A percentile compares a stretch with the other conserved stretches of the same genome.
Conservation (phyloP, 2,797 vertebrate species). For the Macroramphosus scolopax region DNA sequence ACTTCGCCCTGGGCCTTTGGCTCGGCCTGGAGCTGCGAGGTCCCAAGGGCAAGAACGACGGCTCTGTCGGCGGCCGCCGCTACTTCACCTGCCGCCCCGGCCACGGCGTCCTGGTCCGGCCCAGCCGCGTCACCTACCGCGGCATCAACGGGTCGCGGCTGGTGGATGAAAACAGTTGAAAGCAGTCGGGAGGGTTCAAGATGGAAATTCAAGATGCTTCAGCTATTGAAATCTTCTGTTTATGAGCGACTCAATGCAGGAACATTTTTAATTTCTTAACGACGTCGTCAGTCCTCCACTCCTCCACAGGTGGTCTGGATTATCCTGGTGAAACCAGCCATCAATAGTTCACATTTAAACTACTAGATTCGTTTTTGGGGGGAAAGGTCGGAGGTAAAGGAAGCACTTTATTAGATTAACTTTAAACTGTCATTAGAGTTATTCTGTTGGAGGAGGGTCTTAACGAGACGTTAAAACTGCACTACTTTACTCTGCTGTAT, state of each 20-base stretch:
- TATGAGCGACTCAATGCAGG: no score
- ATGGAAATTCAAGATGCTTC: neutral
- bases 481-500: no score
- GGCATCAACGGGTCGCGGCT: conserved; percentile 90
- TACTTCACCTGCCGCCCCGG: conserved; percentile 89
- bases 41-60: conserved; percentile 90
- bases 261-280: no score
- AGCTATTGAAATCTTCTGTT: no score
- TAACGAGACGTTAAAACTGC: conserved; percentile 41
- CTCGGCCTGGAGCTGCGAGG: conserved; percentile 91
- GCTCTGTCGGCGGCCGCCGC: conserved; percentile 84
- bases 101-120: conserved; percentile 89
- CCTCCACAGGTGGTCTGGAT: conserved; percentile 5
- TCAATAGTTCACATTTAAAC: conserved; percentile 10
- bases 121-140: conserved; percentile 90
- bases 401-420: conserved; percentile 65
- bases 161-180: conserved; percentile 81
- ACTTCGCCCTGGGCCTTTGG: conserved; percentile 91
- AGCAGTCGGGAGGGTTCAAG: conserved; percentile 1
- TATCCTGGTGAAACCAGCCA: conserved; percentile 4
- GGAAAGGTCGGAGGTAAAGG: conserved; percentile 15
- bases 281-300: conserved; percentile 4
- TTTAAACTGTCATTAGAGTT: conserved; percentile 21
- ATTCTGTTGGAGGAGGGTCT: conserved; percentile 10
- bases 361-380: conserved; percentile 16